phyloP scores from a whole-genome alignment of 2,113 vertebrate species.

The Cephalopterus ornatus region DNA sequence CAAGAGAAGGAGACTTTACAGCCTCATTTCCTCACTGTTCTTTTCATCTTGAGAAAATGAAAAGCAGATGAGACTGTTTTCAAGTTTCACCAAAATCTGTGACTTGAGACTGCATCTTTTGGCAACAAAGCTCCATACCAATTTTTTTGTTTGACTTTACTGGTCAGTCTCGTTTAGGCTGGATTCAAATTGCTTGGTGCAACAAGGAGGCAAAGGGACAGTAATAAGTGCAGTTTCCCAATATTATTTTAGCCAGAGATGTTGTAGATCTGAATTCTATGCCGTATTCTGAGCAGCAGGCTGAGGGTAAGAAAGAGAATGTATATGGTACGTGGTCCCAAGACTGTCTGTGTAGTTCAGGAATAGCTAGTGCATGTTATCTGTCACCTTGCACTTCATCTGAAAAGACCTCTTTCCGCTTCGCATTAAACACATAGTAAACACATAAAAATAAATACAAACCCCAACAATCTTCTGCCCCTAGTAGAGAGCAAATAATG shows the following conservation, averaged over 20 bases:
- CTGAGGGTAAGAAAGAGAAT: background rate
- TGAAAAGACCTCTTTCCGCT: background rate
- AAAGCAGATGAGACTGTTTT: background rate
- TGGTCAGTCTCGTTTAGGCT: background rate
- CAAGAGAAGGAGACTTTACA: background rate
- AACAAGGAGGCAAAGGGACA: background rate
- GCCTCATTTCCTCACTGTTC: background rate
- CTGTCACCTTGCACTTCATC: background rate
- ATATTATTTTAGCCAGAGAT: background rate
- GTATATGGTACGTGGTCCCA: accelerated
- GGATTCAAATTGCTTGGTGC: background rate
- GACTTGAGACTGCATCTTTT: background rate
- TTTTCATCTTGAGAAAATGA: background rate
- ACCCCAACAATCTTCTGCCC: background rate
- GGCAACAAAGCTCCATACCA: background rate
- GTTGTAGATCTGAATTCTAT: background rate
- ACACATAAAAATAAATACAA: background rate
- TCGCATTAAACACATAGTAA: background rate
- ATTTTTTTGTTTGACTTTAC: background rate
- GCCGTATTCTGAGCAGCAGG: background rate
- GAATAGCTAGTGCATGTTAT: background rate
- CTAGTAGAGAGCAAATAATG: background rate
- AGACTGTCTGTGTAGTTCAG: background rate
- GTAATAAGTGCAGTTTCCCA: background rate
- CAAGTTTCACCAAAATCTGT: background rate